Base-by-base conservation (phyloP, 2,113 vertebrate genomes). In the Lanius collurio region DNA sequence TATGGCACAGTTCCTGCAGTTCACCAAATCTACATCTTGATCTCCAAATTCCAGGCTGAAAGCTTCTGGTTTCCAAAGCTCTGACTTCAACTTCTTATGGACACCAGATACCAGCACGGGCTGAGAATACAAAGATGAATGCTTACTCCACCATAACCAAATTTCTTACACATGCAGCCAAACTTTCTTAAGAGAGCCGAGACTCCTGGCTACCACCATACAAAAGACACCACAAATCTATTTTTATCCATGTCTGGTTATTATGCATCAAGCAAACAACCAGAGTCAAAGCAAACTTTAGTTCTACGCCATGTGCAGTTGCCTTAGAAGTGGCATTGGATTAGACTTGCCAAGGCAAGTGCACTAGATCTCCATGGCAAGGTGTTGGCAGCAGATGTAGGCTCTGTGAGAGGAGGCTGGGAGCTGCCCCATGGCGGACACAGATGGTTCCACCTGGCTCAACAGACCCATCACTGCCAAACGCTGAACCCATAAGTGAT, bases 21-120 rank as follows among this genome's bases (percentile, higher is more conserved):
- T 99, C 92, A 99, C 99, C 97, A 99, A 97, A 97, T 99, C 99
- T 75, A 99, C 99, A 94, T 99, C 99, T 97, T 99, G 99, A 94
- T 99, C 99, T 96, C 99, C 99, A 98, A 99, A 99, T 98, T 99
- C 99, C 89, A 97, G 96, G 95, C 99, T 99, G 98, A 99, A 99
- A 89, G 99, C 99, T 91, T 99, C 98, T 59, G 99, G 99, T 82
- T 97, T 98, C 99, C 99, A 99, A 95, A 99, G 98, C 47, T 98
- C 90, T 79, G 93, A 86, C 82, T 99, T 99, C 89, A 99, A 98
- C 75, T 98, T 99, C 97, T 98, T 99, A 97, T 99, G 98, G 82
- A 99, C 99, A 87, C 99, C 99, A 81, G 99, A 99, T 96, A 99
- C 99, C 97, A 99, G 98, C 95, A 99, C 99, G 89, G 99, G 99